A percentile compares a stretch with the other conserved stretches of the same genome.
Evolutionary conservation across 2,113 vertebrate species (phyloP).

Genomic region (Pelecanus crispus): DNA sequence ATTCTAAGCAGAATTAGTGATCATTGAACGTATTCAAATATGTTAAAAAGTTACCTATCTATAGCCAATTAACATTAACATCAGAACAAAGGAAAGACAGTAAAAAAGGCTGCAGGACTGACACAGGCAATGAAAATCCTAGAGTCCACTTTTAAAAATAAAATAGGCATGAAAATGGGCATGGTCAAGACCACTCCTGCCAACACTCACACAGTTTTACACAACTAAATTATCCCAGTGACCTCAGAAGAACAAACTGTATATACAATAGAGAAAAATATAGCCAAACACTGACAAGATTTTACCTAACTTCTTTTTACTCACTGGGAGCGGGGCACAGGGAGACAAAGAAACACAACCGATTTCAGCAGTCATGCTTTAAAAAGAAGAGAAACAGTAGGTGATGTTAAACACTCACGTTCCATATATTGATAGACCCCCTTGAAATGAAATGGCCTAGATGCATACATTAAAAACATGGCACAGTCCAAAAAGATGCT

Average conservation of each 20-base stretch:
- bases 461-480: background rate
- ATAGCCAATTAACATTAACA: background rate
- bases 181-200: background rate
- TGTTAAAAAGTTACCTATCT: background rate
- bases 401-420: background rate
- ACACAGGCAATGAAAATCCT: background rate
- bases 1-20: background rate
- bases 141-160: background rate
- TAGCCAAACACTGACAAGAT: background rate
- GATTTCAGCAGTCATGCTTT: background rate
- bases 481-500: background rate
- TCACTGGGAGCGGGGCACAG: background rate
- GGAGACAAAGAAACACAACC: background rate
- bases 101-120: background rate
- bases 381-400: background rate
- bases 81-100: background rate
- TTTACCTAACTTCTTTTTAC: background rate
- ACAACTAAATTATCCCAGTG: background rate
- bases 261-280: background rate
- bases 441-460: background rate
- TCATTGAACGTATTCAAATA: background rate
- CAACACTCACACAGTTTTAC: background rate
- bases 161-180: rapidly evolving
- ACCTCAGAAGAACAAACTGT: background rate
- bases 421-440: background rate